A percentile compares a stretch with the other conserved stretches of the same genome.
Conservation (phyloP, 2,888 invertebrate species). For the Eueremaeus valkanovi region DNA sequence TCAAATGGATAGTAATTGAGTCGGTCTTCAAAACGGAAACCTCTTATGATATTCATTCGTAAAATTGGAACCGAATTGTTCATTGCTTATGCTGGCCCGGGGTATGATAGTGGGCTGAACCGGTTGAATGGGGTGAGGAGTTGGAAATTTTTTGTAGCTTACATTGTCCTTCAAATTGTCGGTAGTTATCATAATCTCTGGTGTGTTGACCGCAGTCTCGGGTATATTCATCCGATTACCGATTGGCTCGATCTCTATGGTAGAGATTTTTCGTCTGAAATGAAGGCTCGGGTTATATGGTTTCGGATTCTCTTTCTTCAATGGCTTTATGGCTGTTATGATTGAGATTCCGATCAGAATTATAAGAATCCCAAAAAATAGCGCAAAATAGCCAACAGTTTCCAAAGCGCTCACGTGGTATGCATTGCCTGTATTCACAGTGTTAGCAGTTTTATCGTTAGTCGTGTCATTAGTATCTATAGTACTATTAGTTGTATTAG, state of each 20-base stretch:
- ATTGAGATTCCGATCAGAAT: conserved; percentile 20
- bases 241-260: conserved; percentile 12
- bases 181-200: conserved; percentile 26
- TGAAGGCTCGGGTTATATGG: not conserved
- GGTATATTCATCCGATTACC: not conserved
- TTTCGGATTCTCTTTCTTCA: not conserved
- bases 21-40: not conserved
- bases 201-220: not conserved
- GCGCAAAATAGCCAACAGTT: conserved; percentile 25
- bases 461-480: not conserved
- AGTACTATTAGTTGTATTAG: not conserved
- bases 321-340: not conserved
- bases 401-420: not conserved
- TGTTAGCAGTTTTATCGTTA: not conserved
- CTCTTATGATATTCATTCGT: not conserved
- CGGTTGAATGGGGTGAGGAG: not conserved
- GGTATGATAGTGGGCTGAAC: no score
- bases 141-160: not conserved
- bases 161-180: not conserved
- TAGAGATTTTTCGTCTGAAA: not conserved
- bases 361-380: not conserved
- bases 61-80: not conserved
- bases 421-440: not conserved
- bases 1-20: not conserved
- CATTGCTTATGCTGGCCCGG: not conserved